Conservation (phyloP, 1,140 invertebrate species). For the Saccostrea cuccullata region DNA sequence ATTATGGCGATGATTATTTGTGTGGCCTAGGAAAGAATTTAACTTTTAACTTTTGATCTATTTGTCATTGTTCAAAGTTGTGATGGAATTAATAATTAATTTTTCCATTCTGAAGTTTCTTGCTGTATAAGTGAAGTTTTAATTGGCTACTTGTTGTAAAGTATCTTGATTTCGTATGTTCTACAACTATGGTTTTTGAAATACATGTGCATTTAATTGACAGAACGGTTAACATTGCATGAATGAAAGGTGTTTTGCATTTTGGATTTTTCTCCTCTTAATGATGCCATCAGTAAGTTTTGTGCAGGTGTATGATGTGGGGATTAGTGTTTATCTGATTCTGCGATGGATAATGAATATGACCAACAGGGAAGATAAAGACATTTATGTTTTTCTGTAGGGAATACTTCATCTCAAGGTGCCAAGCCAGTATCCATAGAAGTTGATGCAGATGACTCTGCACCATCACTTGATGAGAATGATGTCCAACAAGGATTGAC, state of each 20-base stretch:
- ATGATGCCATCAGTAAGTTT: background rate
- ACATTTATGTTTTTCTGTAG: slow-evolving; percentile 20
- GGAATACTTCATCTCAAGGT: background rate
- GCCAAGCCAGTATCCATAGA: background rate
- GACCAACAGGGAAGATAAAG: slow-evolving; percentile 15
- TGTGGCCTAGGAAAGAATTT: no score
- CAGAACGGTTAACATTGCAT: no score
- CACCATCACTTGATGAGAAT: background rate
- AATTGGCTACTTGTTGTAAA: no score
- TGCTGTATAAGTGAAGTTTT: no score
- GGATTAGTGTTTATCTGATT: background rate
- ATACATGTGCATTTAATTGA: no score
- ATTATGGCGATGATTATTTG: no score
- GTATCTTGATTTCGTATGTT: no score
- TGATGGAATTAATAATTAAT: no score
- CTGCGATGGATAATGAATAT: background rate
- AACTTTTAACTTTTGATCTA: no score
- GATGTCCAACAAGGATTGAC: background rate
- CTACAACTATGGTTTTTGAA: no score
- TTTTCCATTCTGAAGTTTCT: no score
- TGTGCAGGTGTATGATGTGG: background rate
- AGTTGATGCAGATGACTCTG: background rate
- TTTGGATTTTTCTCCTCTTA: background rate
- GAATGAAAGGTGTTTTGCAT: background rate
- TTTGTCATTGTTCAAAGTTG: no score